phyloP scores from a whole-genome alignment of 2,113 vertebrate species.

The Albula glossodonta region DNA sequence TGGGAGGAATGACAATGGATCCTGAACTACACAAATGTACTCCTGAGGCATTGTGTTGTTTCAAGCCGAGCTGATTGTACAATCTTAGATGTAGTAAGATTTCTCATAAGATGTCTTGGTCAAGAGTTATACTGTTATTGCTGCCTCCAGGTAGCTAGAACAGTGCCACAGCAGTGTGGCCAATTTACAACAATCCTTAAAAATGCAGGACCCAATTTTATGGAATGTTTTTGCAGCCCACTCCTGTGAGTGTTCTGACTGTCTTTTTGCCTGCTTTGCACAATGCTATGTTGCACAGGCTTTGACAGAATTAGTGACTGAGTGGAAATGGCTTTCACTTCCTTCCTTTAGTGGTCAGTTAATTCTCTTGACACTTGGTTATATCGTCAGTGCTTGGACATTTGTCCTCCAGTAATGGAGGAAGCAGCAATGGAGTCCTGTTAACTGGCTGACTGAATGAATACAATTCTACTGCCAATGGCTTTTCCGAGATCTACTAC shows the following conservation, averaged over 20 bases:
- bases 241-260: not conserved
- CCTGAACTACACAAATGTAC: not conserved
- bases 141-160: not conserved
- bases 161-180: not conserved
- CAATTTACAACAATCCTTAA: not conserved
- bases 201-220: not conserved
- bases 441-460: not conserved
- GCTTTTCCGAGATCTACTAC: too few species aligned
- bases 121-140: not conserved
- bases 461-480: not conserved
- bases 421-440: not conserved
- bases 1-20: not conserved
- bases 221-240: not conserved
- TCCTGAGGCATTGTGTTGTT: not conserved
- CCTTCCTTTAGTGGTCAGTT: not conserved
- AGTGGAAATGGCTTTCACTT: not conserved
- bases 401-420: not conserved
- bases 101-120: not conserved
- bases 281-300: not conserved
- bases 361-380: too few species aligned
- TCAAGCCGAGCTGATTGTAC: not conserved
- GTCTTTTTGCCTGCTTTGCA: not conserved
- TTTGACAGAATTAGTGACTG: not conserved
- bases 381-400: too few species aligned
- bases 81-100: not conserved